A percentile compares a stretch with the other conserved stretches of the same genome.
phyloP scores from a whole-genome alignment of 2,888 invertebrate genomes.

The Druceiella hillmani region DNA sequence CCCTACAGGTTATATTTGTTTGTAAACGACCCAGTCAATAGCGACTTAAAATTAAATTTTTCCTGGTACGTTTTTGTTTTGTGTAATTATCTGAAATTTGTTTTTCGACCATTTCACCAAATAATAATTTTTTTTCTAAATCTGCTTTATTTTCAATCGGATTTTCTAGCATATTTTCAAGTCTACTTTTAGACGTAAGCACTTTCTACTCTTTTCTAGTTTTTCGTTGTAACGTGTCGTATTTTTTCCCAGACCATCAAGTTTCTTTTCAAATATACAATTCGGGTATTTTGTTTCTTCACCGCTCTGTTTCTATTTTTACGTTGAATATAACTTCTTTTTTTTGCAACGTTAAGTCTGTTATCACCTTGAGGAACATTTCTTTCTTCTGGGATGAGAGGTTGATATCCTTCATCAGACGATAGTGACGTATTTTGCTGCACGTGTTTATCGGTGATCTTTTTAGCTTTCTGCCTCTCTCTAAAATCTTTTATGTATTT shows the following conservation, averaged over 20 bases:
- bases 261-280: constrained; percentile 13
- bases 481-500: constrained; percentile 9
- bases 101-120: constrained; percentile 5
- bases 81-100: too few species aligned
- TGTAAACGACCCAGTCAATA: too few species aligned
- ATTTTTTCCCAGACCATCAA: constrained; percentile 10
- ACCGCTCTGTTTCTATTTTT: constrained; percentile 16
- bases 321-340: constrained; percentile 13
- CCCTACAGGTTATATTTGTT: too few species aligned
- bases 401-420: constrained; percentile 13
- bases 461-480: constrained; percentile 10
- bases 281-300: constrained; percentile 12
- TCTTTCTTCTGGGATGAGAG: constrained; percentile 10
- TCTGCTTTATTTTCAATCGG: constrained; percentile 8
- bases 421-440: constrained; percentile 15
- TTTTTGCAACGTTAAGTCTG: too few species aligned
- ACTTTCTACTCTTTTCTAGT: constrained; percentile 4
- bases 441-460: constrained; percentile 8
- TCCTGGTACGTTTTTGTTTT: too few species aligned
- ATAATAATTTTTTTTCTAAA: constrained; percentile 8
- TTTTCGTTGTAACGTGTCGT: constrained; percentile 11
- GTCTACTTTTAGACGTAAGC: constrained; percentile 9
- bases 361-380: constrained; percentile 13
- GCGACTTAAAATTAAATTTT: too few species aligned
- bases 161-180: constrained; percentile 7